Evolutionary conservation across 35 echinoderm and acorn worm species (phyloP).

Genomic region (Heliocidaris tuberculata): DNA sequence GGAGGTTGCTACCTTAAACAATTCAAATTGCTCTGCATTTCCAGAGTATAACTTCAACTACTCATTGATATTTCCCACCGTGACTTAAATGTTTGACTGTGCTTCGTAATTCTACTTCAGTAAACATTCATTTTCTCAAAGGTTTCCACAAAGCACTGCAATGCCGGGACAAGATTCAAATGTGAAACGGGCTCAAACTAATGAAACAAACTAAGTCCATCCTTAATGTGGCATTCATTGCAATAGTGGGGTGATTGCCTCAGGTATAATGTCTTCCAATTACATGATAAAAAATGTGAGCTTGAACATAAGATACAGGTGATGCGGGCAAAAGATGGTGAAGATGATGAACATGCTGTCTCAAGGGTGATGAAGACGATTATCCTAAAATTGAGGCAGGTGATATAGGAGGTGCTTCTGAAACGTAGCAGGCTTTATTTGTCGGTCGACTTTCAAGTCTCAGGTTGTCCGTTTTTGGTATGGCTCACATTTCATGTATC

Average conservation of each 20-base stretch:
- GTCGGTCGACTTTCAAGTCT: no score
- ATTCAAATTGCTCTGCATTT: neutral
- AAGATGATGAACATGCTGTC: neutral
- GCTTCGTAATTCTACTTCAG: neutral
- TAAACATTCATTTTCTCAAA: neutral
- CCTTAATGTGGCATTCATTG: neutral
- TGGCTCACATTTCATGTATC: no score
- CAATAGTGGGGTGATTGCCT: neutral
- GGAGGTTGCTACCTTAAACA: neutral
- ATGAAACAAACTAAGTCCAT: neutral
- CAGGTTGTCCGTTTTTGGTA: no score
- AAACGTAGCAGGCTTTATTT: no score
- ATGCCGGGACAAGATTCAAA: neutral
- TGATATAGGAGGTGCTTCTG: no score
- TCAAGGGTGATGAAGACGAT: neutral
- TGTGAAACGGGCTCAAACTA: slow-evolving; percentile 1
- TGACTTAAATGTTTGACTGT: neutral
- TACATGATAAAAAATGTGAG: neutral
- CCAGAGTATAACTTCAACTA: neutral
- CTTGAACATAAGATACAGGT: neutral
- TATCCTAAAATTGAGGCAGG: no score
- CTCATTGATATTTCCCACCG: neutral
- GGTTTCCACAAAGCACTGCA: neutral
- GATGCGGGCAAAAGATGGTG: neutral
- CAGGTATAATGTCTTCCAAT: neutral